Conservation (phyloP, 2,797 vertebrate species). For the Margarornis squamiger region DNA sequence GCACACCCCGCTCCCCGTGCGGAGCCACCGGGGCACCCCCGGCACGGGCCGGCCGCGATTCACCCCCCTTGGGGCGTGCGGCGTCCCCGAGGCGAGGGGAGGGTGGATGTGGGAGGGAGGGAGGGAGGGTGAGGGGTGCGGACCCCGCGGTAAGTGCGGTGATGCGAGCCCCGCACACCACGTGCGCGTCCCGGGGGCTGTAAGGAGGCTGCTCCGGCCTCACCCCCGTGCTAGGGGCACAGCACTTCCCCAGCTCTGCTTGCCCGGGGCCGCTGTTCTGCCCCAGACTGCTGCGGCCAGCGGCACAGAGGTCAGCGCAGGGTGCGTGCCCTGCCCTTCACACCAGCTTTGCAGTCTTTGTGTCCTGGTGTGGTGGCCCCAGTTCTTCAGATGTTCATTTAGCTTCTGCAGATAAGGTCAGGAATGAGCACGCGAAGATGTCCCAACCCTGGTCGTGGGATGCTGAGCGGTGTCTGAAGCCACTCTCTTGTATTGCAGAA, state of each 20-base stretch:
- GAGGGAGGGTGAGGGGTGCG: no score
- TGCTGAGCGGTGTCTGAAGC: neutral
- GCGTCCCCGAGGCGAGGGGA: no score
- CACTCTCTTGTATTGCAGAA: neutral
- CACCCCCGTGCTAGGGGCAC: no score
- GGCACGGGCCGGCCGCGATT: no score
- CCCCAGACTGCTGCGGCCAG: neutral
- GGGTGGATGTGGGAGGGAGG: neutral
- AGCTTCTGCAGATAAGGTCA: neutral
- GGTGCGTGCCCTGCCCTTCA: accelerated
- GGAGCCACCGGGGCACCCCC: no score
- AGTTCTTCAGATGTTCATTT: neutral
- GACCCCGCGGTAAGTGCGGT: no score
- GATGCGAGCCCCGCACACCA: neutral
- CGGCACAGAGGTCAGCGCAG: accelerated
- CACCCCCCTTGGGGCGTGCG: neutral
- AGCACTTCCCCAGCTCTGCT: no score
- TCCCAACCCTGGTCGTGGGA: neutral
- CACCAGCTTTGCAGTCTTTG: neutral
- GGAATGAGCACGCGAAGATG: neutral
- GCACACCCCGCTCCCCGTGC: no score
- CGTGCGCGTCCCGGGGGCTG: neutral
- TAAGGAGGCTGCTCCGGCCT: neutral
- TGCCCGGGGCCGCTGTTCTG: neutral
- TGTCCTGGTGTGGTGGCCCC: neutral